Evolutionary conservation across 2,797 vertebrate genomes (phyloP), one percentile per base, ranked within the genome.

Genomic region (Botia almorhae): DNA sequence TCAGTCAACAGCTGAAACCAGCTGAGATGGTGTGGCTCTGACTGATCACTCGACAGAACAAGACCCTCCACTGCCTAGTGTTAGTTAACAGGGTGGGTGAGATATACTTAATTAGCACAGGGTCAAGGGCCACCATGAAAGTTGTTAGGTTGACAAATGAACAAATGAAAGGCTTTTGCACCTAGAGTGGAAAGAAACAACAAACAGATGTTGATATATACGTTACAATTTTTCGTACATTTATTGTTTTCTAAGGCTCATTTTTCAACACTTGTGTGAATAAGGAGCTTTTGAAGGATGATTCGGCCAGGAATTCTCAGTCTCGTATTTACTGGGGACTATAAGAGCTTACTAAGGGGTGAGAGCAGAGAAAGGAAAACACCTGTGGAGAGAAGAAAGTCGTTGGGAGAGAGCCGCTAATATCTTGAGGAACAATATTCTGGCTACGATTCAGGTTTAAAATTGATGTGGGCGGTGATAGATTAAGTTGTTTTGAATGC

Each of bases 381-480:
- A 97, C 23, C 89, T 98, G 81, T 99, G 98, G 98, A 94, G 92
- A 85, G 92, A 94, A 84, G 91, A 93, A 82, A 94, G 89, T 76
- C 89, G 91, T 58, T 88, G 93, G 84, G 93, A 94, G 82, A 93
- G 91, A 76, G 53, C 91, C 56, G 82, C 78, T n/a, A 85, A 74
- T 43, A 55, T 82, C 17, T 2, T 90, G 50, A 70, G 76, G 46
- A 87, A 88, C 69, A 93, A 81, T 29, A 7, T 53, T 48, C 43
- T 92, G 19, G 33, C 91, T 69, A 85, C 82, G 76, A 4, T 61
- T 23, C 10, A 10, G 10, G 19, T 2, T 74, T 3, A 23, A 7
- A 26, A 63, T 23, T 3, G 0, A 26, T n/a, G 6, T 0, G 50
- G 17, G 36, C 14, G 29, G 8, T 63, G 11, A 17, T 63, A 17